Percentiles rank a stretch among this genome's conserved stretches.
phyloP scores from a whole-genome alignment of 2,888 invertebrate species.

The Amiota mariae region DNA sequence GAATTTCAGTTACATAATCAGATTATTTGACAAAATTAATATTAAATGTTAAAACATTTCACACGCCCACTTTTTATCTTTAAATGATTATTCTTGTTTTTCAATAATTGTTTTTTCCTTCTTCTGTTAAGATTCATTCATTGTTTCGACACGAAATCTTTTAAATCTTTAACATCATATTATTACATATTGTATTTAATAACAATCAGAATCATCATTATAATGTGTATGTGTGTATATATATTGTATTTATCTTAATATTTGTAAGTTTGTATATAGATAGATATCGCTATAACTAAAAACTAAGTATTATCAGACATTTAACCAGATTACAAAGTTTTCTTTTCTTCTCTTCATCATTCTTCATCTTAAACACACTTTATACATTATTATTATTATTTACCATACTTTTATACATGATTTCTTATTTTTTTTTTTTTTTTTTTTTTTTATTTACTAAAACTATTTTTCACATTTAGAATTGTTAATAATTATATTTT shows the following conservation, averaged over 20 bases:
- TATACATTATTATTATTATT: conserved; percentile 18
- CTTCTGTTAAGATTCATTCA: conserved; percentile 35
- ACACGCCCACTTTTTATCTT: not conserved
- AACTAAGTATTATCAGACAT: conserved; percentile 26
- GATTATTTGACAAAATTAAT: too few species aligned
- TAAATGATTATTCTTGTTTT: conserved; percentile 33
- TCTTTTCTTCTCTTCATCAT: too few species aligned
- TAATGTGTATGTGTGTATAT: too few species aligned
- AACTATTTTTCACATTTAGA: conserved; percentile 25
- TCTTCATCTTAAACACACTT: conserved; percentile 20
- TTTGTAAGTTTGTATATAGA: conserved; percentile 5
- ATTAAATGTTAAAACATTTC: not conserved
- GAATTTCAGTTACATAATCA: conserved; percentile 32
- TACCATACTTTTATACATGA: conserved; percentile 19
- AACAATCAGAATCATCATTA: too few species aligned
- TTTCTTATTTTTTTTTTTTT: conserved; percentile 45
- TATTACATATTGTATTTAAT: not conserved
- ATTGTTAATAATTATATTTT: not conserved
- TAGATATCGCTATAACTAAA: conserved; percentile 17
- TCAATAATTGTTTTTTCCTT: not conserved
- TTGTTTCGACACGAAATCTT: conserved; percentile 47
- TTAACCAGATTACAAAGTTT: conserved; percentile 15
- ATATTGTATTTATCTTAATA: not conserved
- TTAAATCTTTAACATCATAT: not conserved
- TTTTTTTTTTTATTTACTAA: conserved; percentile 43